A percentile compares a stretch with the other conserved stretches of the same genome.
Evolutionary conservation across 2,888 invertebrate genomes (phyloP).

Genomic region (Ectemnius continuus): DNA sequence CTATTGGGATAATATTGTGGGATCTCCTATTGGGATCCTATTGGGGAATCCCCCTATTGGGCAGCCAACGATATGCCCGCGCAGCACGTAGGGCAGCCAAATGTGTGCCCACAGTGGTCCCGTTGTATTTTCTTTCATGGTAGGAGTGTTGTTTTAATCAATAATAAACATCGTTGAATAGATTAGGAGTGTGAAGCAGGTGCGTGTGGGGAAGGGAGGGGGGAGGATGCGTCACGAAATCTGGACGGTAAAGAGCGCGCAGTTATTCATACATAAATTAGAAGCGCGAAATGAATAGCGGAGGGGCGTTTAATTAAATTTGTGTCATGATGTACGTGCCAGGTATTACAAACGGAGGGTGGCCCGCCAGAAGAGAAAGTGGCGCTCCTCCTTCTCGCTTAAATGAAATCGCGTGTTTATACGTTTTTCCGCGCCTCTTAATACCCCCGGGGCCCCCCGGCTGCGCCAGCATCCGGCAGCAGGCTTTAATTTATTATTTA

Average conservation of each 20-base stretch:
- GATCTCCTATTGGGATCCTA: too few species aligned
- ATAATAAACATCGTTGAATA: slow-evolving; percentile 58
- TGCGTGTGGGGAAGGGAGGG: not conserved
- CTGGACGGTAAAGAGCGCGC: slow-evolving; percentile 59
- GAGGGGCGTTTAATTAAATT: slow-evolving; percentile 75
- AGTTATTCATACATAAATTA: slow-evolving; percentile 75
- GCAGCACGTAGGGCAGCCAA: too few species aligned
- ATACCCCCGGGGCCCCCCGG: slow-evolving; percentile 16
- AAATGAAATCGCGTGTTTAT: slow-evolving; percentile 59
- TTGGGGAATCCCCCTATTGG: too few species aligned
- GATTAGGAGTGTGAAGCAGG: slow-evolving; percentile 10
- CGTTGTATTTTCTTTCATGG: too few species aligned
- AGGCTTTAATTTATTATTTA: slow-evolving; percentile 40
- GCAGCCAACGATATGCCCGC: too few species aligned
- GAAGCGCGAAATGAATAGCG: slow-evolving; percentile 69
- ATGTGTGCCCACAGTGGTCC: too few species aligned
- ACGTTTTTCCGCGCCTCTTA: slow-evolving; percentile 43
- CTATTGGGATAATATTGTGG: too few species aligned
- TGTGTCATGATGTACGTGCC: slow-evolving; percentile 73
- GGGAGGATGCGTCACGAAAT: slow-evolving; percentile 52
- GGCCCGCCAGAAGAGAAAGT: slow-evolving; percentile 22
- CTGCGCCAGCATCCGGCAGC: slow-evolving; percentile 17
- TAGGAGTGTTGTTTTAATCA: slow-evolving; percentile 32
- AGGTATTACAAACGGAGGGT: slow-evolving; percentile 64
- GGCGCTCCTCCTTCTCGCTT: slow-evolving; percentile 13